A percentile compares a stretch with the other conserved stretches of the same genome.
Conservation (phyloP, 2,888 invertebrate genomes). For the Acrobeloides nanus region DNA sequence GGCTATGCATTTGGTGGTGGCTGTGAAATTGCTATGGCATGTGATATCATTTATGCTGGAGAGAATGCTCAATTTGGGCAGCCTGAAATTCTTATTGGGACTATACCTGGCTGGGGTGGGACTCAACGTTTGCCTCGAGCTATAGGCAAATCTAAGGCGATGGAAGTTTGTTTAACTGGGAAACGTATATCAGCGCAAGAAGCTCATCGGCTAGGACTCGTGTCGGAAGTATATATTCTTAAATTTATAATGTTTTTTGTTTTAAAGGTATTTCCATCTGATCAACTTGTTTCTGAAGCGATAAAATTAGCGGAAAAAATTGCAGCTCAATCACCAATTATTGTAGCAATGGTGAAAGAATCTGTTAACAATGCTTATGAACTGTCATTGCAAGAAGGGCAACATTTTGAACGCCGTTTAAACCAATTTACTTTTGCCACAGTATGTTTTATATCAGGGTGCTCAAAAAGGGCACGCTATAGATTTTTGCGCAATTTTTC, state of each 20-base stretch:
- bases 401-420: slow-evolving; percentile 75
- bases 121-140: slow-evolving; percentile 75
- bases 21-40: slow-evolving; percentile 96
- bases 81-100: slow-evolving; percentile 86
- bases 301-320: slow-evolving; percentile 88
- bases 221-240: slow-evolving; percentile 63
- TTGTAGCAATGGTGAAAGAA: slow-evolving; percentile 25
- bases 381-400: slow-evolving; percentile 74
- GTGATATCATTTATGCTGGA: slow-evolving; percentile 88
- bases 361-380: slow-evolving; percentile 65
- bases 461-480: too few species aligned
- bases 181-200: slow-evolving; percentile 78
- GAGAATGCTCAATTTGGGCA: slow-evolving; percentile 95
- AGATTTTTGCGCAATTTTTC: too few species aligned
- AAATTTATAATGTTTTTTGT: neutral
- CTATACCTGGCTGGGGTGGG: slow-evolving; percentile 59
- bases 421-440: slow-evolving; percentile 79
- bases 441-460: too few species aligned
- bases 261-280: slow-evolving; percentile 22
- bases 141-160: slow-evolving; percentile 90
- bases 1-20: slow-evolving; percentile 79
- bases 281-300: slow-evolving; percentile 68
- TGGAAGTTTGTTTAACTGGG: slow-evolving; percentile 87
- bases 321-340: slow-evolving; percentile 48
- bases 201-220: slow-evolving; percentile 79